phyloP scores from a whole-genome alignment of 2,797 vertebrate genomes.

The Sternotherus odoratus region DNA sequence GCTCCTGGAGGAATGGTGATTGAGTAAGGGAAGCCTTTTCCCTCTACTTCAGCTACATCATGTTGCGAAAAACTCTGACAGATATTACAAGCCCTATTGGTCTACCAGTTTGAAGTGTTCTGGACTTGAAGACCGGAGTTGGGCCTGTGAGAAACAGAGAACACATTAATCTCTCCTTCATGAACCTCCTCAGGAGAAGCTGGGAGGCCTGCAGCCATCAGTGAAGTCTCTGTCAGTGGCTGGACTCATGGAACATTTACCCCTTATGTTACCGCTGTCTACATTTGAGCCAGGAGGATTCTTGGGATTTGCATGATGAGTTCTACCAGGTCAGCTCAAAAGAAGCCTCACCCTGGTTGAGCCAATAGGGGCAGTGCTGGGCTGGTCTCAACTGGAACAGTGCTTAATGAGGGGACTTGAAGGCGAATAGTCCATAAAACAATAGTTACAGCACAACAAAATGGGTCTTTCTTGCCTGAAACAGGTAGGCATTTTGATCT shows the following conservation, averaged over 20 bases:
- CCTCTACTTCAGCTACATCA: not conserved
- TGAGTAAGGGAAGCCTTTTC: not conserved
- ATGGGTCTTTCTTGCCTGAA: not conserved
- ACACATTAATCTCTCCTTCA: not conserved
- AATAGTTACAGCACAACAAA: not conserved
- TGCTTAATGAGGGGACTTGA: slow-evolving; percentile 15
- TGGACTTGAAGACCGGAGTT: not conserved
- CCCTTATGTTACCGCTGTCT: not conserved
- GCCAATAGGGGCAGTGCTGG: not conserved
- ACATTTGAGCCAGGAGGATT: not conserved
- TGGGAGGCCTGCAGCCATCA: not conserved
- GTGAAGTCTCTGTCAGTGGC: not conserved
- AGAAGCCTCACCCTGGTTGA: not conserved
- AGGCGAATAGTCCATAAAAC: not conserved
- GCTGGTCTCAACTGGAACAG: not conserved
- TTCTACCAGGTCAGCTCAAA: not conserved
- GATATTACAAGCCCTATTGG: not conserved
- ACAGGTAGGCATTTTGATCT: not conserved
- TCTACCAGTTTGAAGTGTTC: not conserved
- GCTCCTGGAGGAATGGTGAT: not conserved
- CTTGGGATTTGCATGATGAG: not conserved
- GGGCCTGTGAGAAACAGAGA: not conserved
- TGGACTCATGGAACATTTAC: not conserved
- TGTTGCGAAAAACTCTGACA: not conserved
- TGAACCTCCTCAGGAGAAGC: not conserved